Evolutionary conservation across 2,888 invertebrate genomes (phyloP), one percentile per base, ranked within the genome.

Genomic region (Eudasyphora cyanicolor): DNA sequence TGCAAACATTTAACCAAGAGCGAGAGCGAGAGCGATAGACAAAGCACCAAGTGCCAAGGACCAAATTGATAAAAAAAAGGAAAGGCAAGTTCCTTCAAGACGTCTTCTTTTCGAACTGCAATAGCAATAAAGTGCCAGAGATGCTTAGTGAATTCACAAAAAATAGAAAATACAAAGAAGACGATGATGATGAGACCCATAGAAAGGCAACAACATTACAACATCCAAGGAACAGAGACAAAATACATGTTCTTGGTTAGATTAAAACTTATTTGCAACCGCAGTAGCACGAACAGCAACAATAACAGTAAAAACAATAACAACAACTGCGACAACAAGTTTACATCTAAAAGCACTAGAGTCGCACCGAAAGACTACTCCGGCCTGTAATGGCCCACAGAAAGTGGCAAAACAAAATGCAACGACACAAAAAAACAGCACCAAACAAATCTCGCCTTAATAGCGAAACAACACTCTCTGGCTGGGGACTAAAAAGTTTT

Each of bases 241-340:
- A 62, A 79, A n/a, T 76, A 17, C 77, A 81, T 78, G 80, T 80
- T 80, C 57, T 64, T 75, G 83, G 80, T 83, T 71, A 80, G 83
- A 80, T 78, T 80, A 78, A 80, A 84, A 84, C 80, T 84, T 84
- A 78, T 81, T 81, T 78, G 75, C 57, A 67, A 78, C 77, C 83
- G 57, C 80, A 75, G 76, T 73, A 76, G 14, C 60, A 60, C 5
- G 29, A 4, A n/a, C 7, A 21, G 2, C 27, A 14, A 27, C 12
- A 57, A 27, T 14, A 64, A 42, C 24, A 75, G 76, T 73, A 76
- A 7, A 29, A 60, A n/a, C 60, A 4, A n/a, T 14, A 21, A 2
- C 27, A 14, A 27, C 12, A 57, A 27, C 27, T 38, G 24, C 24
- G 24, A 80, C 77, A 80, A 49, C 64, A 45, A 71, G 64, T 67